Conservation (phyloP, 2,888 invertebrate species). For the Tupiocoris notatus region DNA sequence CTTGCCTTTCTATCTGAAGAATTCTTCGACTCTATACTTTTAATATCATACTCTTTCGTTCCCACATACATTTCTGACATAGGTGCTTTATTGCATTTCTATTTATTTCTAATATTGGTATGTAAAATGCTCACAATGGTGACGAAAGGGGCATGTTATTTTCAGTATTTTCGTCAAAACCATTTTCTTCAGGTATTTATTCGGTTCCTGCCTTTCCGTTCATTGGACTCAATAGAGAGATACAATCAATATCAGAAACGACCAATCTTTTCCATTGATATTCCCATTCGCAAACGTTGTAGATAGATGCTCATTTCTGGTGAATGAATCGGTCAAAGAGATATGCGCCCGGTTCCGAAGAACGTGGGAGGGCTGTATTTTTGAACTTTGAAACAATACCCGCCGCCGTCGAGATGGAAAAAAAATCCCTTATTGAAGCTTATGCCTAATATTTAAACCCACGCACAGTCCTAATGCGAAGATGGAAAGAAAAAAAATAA, state of each 20-base stretch:
- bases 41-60: no score
- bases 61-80: no score
- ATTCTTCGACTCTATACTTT: no score
- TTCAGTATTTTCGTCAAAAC: no score
- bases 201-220: no score
- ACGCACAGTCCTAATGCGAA: not conserved
- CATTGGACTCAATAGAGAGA: not conserved
- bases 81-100: no score
- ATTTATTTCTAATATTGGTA: no score
- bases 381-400: not conserved
- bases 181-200: no score
- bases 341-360: not conserved
- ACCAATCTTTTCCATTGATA: not conserved
- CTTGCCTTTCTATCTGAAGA: constrained; percentile 8
- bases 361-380: not conserved
- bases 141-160: no score
- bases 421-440: not conserved
- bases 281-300: not conserved
- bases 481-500: not conserved
- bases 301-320: not conserved
- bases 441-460: not conserved
- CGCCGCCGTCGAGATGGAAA: not conserved
- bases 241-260: not conserved
- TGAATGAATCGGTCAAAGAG: not conserved
- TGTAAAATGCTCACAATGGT: no score